Evolutionary conservation across 2,797 vertebrate species (phyloP).

Genomic region (Characodon lateralis): DNA sequence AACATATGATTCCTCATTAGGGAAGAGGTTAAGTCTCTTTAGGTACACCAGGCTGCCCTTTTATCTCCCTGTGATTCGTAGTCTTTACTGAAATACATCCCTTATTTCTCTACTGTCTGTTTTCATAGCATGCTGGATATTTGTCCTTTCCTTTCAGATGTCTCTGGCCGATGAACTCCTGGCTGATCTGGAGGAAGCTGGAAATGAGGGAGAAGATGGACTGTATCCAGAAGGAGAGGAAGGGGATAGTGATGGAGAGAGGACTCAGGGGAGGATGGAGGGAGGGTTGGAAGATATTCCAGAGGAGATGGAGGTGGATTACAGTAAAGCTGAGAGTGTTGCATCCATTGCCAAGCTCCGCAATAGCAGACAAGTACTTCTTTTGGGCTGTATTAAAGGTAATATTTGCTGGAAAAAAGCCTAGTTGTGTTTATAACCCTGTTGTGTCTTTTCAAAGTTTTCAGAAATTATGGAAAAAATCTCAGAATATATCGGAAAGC

Average conservation of each 20-base stretch:
- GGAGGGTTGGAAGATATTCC: slow-evolving; percentile 87
- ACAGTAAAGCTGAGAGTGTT: slow-evolving; percentile 87
- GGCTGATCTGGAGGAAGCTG: slow-evolving; percentile 92
- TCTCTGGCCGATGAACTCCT: slow-evolving; percentile 93
- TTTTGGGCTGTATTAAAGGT: neutral
- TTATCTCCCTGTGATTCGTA: neutral
- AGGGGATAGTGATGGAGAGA: slow-evolving; percentile 78
- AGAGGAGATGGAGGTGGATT: slow-evolving; percentile 90
- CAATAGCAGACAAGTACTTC: slow-evolving; percentile 88
- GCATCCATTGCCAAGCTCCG: slow-evolving; percentile 90
- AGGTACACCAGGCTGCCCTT: neutral
- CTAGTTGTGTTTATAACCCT: neutral
- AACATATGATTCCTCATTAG: neutral
- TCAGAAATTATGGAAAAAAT: slow-evolving; percentile 91
- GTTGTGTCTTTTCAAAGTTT: slow-evolving; percentile 78
- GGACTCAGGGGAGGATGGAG: slow-evolving; percentile 39
- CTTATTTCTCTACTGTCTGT: neutral
- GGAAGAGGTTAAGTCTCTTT: neutral
- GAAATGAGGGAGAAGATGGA: slow-evolving; percentile 79
- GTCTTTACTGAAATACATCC: neutral
- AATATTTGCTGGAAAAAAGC: neutral
- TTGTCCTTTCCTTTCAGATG: slow-evolving; percentile 75
- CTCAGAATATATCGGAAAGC: slow-evolving; percentile 86
- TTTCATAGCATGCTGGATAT: too few species aligned
- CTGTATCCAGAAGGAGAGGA: slow-evolving; percentile 82